phyloP scores from a whole-genome alignment of 2,113 vertebrate genomes.

The Cyrtonyx montezumae region DNA sequence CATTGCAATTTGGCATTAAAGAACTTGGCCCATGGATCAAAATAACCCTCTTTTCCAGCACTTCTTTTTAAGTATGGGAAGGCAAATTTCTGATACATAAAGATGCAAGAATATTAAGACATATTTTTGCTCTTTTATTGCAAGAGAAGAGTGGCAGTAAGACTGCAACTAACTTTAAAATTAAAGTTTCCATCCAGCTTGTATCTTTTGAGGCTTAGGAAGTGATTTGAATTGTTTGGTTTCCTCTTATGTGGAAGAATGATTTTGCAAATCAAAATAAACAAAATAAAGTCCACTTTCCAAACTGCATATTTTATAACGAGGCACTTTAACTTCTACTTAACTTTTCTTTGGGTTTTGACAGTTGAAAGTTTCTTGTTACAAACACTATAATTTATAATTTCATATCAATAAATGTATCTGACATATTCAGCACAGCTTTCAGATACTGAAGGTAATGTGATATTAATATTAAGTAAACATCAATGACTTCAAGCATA shows the following conservation, averaged over 20 bases:
- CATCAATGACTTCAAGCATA: neutral
- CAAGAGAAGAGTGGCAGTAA: conserved; percentile 5
- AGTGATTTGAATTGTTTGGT: neutral
- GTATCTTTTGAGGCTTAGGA: neutral
- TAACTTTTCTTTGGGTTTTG: neutral
- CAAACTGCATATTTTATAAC: neutral
- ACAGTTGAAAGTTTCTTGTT: neutral
- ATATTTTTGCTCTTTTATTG: neutral
- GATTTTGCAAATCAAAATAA: conserved; percentile 28
- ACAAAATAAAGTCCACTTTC: conserved; percentile 5
- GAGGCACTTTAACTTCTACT: neutral
- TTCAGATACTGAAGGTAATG: neutral
- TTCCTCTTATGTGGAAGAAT: conserved; percentile 8
- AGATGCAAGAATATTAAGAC: conserved; percentile 25
- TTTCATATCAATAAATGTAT: neutral
- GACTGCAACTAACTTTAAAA: neutral
- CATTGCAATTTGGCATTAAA: conserved; percentile 48
- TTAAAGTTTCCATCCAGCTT: neutral
- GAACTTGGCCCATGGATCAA: conserved; percentile 59
- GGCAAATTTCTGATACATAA: conserved; percentile 38
- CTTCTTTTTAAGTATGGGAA: conserved; percentile 32
- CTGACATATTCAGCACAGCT: neutral
- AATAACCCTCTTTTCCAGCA: conserved; percentile 40
- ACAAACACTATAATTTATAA: neutral
- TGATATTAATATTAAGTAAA: neutral